Conservation (phyloP, 2,888 invertebrate species). For the Erannis defoliaria region DNA sequence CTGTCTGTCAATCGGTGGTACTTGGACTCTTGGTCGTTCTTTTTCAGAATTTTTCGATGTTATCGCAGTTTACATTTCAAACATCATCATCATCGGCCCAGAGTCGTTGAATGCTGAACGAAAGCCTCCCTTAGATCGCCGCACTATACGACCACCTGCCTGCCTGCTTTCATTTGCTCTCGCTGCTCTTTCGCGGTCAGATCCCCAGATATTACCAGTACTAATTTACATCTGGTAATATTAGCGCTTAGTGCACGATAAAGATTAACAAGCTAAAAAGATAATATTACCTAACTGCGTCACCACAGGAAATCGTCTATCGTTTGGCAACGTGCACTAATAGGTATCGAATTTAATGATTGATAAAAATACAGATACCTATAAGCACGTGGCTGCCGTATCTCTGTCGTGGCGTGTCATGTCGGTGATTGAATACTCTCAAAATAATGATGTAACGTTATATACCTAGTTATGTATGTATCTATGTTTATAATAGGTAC, state of each 20-base stretch:
- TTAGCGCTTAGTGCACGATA: too few relatives aligned
- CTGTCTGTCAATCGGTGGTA: too few relatives aligned
- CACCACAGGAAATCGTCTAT: conserved; percentile 14
- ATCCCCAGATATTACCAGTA: too few relatives aligned
- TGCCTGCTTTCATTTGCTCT: too few relatives aligned
- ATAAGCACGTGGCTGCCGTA: conserved; percentile 11
- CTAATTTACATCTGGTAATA: not conserved
- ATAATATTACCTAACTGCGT: conserved; percentile 5
- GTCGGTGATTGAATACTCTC: conserved; percentile 3
- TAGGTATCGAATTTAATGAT: conserved; percentile 11
- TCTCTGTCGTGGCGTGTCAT: not conserved
- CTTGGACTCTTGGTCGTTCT: too few relatives aligned
- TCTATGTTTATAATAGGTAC: not conserved
- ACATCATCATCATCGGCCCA: too few relatives aligned
- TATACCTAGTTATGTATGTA: not conserved
- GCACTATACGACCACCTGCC: too few relatives aligned
- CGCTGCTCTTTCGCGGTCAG: too few relatives aligned
- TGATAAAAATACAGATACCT: conserved; percentile 22
- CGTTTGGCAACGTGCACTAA: conserved; percentile 23
- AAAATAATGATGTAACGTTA: conserved; percentile 1
- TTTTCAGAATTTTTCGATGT: too few relatives aligned
- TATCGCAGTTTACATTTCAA: too few relatives aligned
- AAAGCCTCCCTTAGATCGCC: too few relatives aligned
- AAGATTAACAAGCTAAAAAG: not conserved
- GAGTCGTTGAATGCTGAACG: too few relatives aligned